Base-by-base conservation (phyloP, 2,888 invertebrate species). In the Cephus spinipes region DNA sequence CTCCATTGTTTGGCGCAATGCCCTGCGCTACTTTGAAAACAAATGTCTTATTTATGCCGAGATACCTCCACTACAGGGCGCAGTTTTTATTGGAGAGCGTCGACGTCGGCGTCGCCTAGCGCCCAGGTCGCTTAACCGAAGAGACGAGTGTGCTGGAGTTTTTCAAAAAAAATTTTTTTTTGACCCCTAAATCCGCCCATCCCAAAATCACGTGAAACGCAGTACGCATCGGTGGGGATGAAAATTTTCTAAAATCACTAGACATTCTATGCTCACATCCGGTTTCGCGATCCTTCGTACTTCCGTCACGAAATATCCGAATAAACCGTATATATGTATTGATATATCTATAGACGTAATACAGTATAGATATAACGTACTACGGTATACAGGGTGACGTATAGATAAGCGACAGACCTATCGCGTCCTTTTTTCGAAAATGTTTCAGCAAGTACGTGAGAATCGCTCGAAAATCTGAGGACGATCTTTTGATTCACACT, bases 1-100 rank as follows among this genome's bases (percentile, higher is more conserved):
- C 78, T 75, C 75, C 78, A 76, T 78, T 73, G 76, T 73, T 76
- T 76, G 75, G 78, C 75, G 77, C 78, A 78, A 78, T 78, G 78
- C 78, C 75, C 75, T 40, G 75, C 75, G 35, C 78, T 73, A 76
- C 78, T 75, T 76, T 73, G 73, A 73, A 76, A 78, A 78, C 73
- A 73, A 78, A 78, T 78, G 78, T 75, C 78, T 78, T 78, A 78
- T 78, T 78, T 78, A 78, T 78, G 73, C 78, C 68, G 78, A 78
- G 75, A 77, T 74, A 77, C 55, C 55, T 55, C 55, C 15, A 1
- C 55, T 55, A 23, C 23, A 23, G 15, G 9, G 23, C 55, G 55
- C 23, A 55, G 9, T 55, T 55, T 55, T 55, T 55, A 55, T 55
- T 55, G 9, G 15, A 23, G 2, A 55, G 55, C 55, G 55, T 23